Base-by-base conservation (phyloP, 2,888 invertebrate species). In the Erebia epiphron region DNA sequence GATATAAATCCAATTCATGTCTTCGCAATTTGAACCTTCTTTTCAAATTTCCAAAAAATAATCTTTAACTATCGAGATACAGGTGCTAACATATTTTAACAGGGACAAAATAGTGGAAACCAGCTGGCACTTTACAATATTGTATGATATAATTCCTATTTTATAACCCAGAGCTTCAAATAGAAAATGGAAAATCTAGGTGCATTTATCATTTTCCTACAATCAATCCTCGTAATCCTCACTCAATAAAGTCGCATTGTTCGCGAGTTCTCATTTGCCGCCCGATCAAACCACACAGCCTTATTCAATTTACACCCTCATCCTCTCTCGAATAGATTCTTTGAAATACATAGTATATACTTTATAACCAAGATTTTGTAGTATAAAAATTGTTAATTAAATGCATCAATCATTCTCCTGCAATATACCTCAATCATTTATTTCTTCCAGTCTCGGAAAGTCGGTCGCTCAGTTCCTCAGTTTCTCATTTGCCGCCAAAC, bases 401-500 rank as follows among this genome's bases (percentile, higher is more conserved):
- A 46, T 57, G 57, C 26, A 60, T 35, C 43, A 10, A 43, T 60
- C 41, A 60, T 41, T 60, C 16, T 43, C 60, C 43, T 16, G 18
- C 41, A 60, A 58, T n/a, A n/a, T 58, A 58, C 58, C 58, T 35
- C 58, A 35, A n/a, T 58, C 58, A n/a, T n/a, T n/a, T n/a, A 26
- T 35, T 41, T n/a, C 11, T 46, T 18, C 18, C 18, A 18, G 46
- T 62, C 46, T 21, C 46, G 52, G n/a, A 52, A 35, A 64, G 52
- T 41, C 54, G 64, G 54, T 64, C 35, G 62, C 49, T 49, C 26
- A 21, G 49, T 62, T 50, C 26, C 35, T 16, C 41, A 64, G 52
- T 16, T 64, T 64, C 64, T 49, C 35, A 64, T 64, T 21, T 21
- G 21, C 21, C 21, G 21, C 52, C 18, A 41, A 16, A 16, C 35